phyloP scores from a whole-genome alignment of 2,113 vertebrate genomes.

The Hoplias malabaricus region DNA sequence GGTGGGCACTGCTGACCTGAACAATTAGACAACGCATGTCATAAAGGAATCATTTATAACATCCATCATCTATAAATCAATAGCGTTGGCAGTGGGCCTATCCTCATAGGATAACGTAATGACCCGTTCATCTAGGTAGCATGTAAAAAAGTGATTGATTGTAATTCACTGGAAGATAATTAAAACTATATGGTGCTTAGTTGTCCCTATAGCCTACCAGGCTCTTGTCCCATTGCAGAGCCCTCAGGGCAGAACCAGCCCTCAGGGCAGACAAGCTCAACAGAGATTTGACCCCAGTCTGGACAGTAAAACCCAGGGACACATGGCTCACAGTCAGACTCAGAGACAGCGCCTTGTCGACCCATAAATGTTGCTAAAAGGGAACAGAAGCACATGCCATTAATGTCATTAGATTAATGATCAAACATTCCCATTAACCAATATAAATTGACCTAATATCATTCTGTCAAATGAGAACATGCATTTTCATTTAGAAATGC shows the following conservation, averaged over 20 bases:
- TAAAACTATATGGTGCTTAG: neutral
- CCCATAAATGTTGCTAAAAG: conserved; percentile 78
- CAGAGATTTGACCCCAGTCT: conserved; percentile 73
- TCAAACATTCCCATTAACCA: no score
- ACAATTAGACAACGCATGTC: conserved; percentile 27
- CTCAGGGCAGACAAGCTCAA: conserved; percentile 71
- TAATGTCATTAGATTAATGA: no score
- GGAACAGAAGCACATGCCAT: conserved; percentile 19
- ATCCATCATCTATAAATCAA: neutral
- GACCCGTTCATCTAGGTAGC: conserved; percentile 9
- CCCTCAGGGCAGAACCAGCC: conserved; percentile 86
- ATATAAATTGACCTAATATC: no score
- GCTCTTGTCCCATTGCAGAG: conserved; percentile 72
- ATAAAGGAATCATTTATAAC: conserved; percentile 37
- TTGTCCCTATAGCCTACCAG: conserved; percentile 66
- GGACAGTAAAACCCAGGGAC: conserved; percentile 82
- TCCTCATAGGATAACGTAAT: conserved; percentile 1
- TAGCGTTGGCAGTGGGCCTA: conserved; percentile 6
- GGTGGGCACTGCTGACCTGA: conserved; percentile 73
- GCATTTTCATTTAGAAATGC: no score
- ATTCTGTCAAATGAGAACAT: no score
- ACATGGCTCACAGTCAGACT: conserved; percentile 78
- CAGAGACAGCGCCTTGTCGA: conserved; percentile 66
- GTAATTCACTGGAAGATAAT: neutral
- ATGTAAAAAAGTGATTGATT: neutral